Base-by-base conservation (phyloP, 2,888 invertebrate species). In the Leistus spinibarbis region DNA sequence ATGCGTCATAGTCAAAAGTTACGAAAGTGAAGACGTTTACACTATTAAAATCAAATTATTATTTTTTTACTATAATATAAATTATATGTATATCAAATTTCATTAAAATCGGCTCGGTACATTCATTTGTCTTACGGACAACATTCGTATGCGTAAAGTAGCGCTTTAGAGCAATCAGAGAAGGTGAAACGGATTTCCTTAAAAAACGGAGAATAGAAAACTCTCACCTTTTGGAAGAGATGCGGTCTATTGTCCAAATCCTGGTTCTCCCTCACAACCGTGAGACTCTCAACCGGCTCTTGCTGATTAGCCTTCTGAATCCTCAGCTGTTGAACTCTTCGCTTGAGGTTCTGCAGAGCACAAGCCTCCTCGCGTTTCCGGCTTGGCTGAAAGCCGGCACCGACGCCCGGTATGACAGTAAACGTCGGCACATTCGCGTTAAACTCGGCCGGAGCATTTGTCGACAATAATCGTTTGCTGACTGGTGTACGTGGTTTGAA, bases 331-430 rank as follows among this genome's bases (percentile, higher is more conserved):
- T 88, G 88, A 64, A 93, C 90, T 80, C 92, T 90, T 83, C 90
- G 90, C 79, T 91, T 87, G 74, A 93, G 87, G 84, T 93, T 93
- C 80, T 91, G 91, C 81, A 93, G 86, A 54, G 91, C 91, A 66
- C 87, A 87, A 77, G 91, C 89, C 85, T 93, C 93, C 83, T 93
- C 93, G 54, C 92, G 87, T 77, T 86, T 86, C 77, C 90, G 87
- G 77, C 91, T 89, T 60, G 92, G 92, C 79, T 91, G 90, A 17
- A 75, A 75, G 19, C 54, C 56, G 40, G 75, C 69, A 1, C 75
- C 75, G 22, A 57, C 75, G 17, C 69, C 75, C 53, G 68, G 62
- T 23, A 63, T 63, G 2, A 69, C 40, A 19, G 16, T 69, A 27
- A 75, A 69, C n/a, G 68, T 63, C 5, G 75, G 75, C 54, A 64